Evolutionary conservation across 2,113 vertebrate genomes (phyloP).

Genomic region (Merops nubicus): DNA sequence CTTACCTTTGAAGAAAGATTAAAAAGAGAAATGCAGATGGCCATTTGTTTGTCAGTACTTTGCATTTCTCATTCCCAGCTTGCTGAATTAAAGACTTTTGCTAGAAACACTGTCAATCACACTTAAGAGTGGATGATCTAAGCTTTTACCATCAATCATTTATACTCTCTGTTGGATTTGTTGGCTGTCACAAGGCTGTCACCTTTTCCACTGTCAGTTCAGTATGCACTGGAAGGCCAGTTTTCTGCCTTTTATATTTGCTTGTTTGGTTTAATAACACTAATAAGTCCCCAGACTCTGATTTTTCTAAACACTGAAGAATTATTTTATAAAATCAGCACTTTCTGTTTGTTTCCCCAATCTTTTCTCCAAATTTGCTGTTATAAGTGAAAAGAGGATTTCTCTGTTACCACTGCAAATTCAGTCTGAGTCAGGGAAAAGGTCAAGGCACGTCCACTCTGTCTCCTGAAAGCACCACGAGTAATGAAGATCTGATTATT

Average conservation of each 20-base stretch:
- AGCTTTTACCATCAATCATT: slow-evolving; percentile 45
- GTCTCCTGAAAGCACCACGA: neutral
- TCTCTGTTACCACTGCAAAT: neutral
- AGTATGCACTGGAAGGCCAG: neutral
- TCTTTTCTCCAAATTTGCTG: neutral
- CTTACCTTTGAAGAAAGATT: neutral
- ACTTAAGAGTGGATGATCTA: slow-evolving; percentile 34
- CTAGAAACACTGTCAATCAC: slow-evolving; percentile 19
- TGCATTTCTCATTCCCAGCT: neutral
- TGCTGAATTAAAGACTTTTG: slow-evolving; percentile 24
- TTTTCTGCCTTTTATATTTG: slow-evolving; percentile 10
- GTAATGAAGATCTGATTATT: neutral
- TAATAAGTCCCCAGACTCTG: neutral
- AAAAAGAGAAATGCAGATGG: slow-evolving; percentile 28
- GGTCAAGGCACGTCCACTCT: neutral
- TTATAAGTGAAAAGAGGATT: neutral
- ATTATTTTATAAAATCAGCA: neutral
- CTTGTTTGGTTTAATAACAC: slow-evolving; percentile 2
- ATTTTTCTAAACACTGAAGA: neutral
- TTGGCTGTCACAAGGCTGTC: neutral
- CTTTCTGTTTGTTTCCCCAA: neutral
- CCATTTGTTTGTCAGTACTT: neutral
- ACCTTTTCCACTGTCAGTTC: neutral
- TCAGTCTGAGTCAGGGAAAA: neutral
- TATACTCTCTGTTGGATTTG: neutral